These are phyloP conservation scores for Elmis aenea DNA, from an alignment of 2,888 invertebrate species.

Conservation along the genomic window DNA sequence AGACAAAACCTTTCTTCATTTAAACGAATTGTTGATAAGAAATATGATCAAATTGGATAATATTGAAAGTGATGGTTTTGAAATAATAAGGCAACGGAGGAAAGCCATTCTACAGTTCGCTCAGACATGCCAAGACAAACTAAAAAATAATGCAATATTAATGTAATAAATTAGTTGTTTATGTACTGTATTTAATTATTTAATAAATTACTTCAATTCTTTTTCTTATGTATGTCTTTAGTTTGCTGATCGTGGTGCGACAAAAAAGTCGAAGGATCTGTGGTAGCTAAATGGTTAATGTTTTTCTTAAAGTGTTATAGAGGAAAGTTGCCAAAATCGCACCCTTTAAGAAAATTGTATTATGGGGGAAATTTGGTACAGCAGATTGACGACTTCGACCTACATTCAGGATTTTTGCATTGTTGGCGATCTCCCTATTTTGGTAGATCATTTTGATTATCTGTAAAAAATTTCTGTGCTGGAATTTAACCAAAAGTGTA, in stretches of 20 bases:
- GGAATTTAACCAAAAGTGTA: slow-evolving; percentile 1
- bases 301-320: no score
- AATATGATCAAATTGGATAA: slow-evolving; percentile 1
- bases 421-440: background rate
- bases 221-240: no score
- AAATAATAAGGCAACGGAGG: background rate
- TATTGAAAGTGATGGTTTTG: slow-evolving; percentile 2
- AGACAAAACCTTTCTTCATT: slow-evolving; percentile 3
- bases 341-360: no score
- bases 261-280: no score
- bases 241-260: no score
- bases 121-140: background rate
- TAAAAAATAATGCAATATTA: no score
- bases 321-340: no score
- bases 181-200: no score
- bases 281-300: no score
- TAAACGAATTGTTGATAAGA: slow-evolving; percentile 4
- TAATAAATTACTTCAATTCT: no score
- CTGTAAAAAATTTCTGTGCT: background rate
- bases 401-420: background rate
- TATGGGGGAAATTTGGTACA: no score
- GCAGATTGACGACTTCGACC: background rate
- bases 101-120: slow-evolving; percentile 1
- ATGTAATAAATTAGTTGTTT: no score
- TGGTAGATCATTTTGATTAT: background rate